Evolutionary conservation across 2,888 invertebrate species (phyloP).

Genomic region (Drosophila lutescens): DNA sequence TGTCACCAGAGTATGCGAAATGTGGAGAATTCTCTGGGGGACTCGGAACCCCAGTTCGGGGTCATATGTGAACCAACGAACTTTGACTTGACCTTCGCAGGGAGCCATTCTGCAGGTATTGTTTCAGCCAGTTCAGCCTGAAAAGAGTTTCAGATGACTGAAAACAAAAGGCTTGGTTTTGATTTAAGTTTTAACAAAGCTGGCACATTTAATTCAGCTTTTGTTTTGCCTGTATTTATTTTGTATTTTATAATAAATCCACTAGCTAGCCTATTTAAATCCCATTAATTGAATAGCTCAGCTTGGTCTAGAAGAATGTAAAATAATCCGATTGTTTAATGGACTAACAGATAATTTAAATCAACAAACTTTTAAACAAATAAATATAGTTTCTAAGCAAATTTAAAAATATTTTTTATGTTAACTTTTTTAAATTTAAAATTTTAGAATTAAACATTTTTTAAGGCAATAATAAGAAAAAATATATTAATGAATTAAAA

Average conservation of each 20-base stretch:
- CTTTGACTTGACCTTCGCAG: slow-evolving; percentile 23
- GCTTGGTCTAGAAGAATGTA: neutral
- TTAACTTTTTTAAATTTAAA: no score
- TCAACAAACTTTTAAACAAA: no score
- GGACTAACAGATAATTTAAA: neutral
- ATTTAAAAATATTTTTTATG: no score
- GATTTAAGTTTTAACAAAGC: slow-evolving; percentile 1
- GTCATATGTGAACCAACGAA: slow-evolving; percentile 35
- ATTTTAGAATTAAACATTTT: no score
- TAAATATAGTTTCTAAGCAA: no score
- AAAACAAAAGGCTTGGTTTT: slow-evolving; percentile 10
- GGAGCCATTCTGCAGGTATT: slow-evolving; percentile 3
- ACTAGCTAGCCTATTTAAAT: slow-evolving; percentile 9
- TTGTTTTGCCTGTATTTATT: neutral
- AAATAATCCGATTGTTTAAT: neutral
- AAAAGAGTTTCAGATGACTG: neutral
- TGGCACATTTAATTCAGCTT: slow-evolving; percentile 8
- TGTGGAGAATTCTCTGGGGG: slow-evolving; percentile 31
- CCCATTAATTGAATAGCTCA: slow-evolving; percentile 10
- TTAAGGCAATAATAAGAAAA: no score
- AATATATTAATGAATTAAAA: no score
- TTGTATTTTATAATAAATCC: slow-evolving; percentile 5
- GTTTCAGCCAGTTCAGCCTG: neutral
- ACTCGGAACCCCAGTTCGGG: neutral
- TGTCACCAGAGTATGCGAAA: slow-evolving; percentile 44